Conservation (phyloP, 2,797 vertebrate genomes). For the Malurus leucopterus region DNA sequence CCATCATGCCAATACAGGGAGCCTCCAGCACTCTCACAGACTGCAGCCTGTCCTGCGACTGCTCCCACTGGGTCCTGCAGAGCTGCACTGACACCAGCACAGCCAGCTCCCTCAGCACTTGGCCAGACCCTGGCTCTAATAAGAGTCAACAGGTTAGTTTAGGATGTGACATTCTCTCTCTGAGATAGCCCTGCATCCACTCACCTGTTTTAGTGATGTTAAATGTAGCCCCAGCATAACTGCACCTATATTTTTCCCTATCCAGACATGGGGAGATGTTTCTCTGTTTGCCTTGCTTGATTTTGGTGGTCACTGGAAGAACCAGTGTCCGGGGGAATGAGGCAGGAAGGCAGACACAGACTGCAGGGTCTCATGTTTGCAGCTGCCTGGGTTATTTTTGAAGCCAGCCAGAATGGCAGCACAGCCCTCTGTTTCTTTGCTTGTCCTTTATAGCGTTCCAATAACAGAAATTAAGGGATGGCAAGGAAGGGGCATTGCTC, state of each 20-base stretch:
- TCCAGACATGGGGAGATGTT: not conserved
- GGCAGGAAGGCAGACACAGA: not conserved
- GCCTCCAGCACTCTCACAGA: not conserved
- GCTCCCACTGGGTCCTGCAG: not conserved
- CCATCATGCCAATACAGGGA: fast-evolving
- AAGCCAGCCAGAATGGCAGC: not conserved
- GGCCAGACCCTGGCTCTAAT: not conserved
- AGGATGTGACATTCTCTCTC: not conserved
- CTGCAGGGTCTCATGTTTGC: not conserved
- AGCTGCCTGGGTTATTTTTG: not conserved
- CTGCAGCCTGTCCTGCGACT: not conserved
- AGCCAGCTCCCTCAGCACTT: not conserved
- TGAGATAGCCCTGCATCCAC: not conserved
- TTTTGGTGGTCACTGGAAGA: not conserved
- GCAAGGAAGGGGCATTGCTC: not conserved
- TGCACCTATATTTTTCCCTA: not conserved
- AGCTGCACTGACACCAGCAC: not conserved
- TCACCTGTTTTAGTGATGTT: not conserved
- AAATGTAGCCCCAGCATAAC: fast-evolving
- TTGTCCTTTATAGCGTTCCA: not conserved
- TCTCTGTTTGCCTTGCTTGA: not conserved
- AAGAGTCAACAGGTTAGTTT: not conserved
- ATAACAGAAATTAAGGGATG: not conserved
- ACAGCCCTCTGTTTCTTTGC: not conserved
- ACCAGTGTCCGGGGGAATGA: not conserved